Evolutionary conservation across 1,140 invertebrate genomes (phyloP).

Genomic region (Bradynema listronoti): DNA sequence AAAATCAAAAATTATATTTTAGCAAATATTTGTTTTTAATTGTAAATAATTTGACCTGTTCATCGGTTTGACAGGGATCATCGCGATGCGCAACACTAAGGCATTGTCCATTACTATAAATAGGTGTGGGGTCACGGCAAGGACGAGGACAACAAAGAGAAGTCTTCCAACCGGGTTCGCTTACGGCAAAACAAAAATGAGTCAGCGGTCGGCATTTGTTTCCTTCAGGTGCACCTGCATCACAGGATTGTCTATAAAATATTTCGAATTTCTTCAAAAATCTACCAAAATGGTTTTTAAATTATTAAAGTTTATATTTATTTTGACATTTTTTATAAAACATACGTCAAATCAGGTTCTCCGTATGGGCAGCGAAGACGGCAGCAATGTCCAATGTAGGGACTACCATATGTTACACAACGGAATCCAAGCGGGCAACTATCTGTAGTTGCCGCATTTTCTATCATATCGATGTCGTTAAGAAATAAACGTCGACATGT

Average conservation of each 20-base stretch:
- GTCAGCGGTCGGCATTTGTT: conserved; percentile 55
- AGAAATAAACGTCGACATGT: conserved; percentile 55
- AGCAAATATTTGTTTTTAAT: conserved; percentile 10
- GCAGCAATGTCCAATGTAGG: conserved; percentile 58
- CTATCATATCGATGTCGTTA: conserved; percentile 57
- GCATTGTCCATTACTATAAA: conserved; percentile 57
- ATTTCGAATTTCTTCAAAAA: conserved; percentile 2
- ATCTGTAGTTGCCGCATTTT: conserved; percentile 57
- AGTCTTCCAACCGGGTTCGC: conserved; percentile 56
- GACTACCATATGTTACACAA: conserved; percentile 56
- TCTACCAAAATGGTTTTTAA: no score
- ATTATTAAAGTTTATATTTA: background rate
- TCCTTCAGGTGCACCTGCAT: conserved; percentile 51
- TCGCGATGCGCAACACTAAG: conserved; percentile 55
- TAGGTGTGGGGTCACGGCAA: conserved; percentile 54
- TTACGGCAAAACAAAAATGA: conserved; percentile 56
- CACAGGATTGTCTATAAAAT: conserved; percentile 53
- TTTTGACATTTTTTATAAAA: background rate
- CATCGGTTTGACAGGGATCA: conserved; percentile 52
- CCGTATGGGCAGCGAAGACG: conserved; percentile 52
- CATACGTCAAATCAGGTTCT: conserved; percentile 54
- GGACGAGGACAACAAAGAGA: conserved; percentile 55
- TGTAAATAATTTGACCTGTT: conserved; percentile 35
- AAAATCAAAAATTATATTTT: conserved; percentile 14
- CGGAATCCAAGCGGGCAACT: conserved; percentile 56